phyloP scores from a whole-genome alignment of 2,888 invertebrate species.

The Drosophila borborema region DNA sequence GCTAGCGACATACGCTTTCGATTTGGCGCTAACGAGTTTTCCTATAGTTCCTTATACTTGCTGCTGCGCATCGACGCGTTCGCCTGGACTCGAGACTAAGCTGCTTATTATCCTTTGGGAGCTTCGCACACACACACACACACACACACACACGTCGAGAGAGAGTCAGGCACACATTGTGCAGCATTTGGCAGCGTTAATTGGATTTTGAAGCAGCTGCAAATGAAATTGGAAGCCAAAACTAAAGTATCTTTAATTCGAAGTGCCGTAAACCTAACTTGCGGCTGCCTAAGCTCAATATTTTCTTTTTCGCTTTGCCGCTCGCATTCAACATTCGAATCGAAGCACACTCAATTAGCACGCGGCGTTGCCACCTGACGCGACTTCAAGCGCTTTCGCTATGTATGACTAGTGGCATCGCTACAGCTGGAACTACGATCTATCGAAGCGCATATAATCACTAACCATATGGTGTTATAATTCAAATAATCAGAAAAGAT shows the following conservation, averaged over 20 bases:
- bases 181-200: constrained; percentile 51
- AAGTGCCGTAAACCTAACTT: constrained; percentile 10
- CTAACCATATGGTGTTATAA: too few relatives aligned
- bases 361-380: constrained; percentile 7
- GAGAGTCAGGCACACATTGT: neutral
- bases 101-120: constrained; percentile 77
- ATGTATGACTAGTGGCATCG: too few relatives aligned
- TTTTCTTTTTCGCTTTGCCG: constrained; percentile 2
- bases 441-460: neutral
- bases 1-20: constrained; percentile 48
- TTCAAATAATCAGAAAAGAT: neutral
- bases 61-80: constrained; percentile 45
- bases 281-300: constrained; percentile 1
- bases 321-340: neutral
- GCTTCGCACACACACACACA: constrained; percentile 7
- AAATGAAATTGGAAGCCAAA: constrained; percentile 32
- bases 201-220: constrained; percentile 61
- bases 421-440: neutral
- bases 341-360: neutral
- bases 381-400: too few relatives aligned
- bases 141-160: neutral
- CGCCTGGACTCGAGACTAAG: constrained; percentile 60
- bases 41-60: constrained; percentile 49
- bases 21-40: constrained; percentile 72
- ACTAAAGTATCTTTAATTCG: constrained; percentile 40